Base-by-base conservation (phyloP, 2,888 invertebrate genomes). In the Tinea semifulvella region DNA sequence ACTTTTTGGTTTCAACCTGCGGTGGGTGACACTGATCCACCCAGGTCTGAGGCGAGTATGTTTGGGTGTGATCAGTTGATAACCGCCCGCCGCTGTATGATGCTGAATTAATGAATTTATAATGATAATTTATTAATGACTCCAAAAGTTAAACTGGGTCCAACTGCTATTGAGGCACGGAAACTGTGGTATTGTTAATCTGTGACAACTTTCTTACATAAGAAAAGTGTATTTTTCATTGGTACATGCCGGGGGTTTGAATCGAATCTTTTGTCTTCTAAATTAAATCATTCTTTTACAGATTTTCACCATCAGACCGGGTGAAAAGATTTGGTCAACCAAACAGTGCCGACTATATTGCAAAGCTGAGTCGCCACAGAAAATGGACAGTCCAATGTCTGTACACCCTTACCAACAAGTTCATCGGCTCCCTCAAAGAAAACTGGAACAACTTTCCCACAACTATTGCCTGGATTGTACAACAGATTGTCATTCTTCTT, bases 381-480 rank as follows among this genome's bases (percentile, higher is more conserved):
- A 85, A 86, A 42, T 90, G 89, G 84, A 88, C 89, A 0, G 85
- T 94, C 14, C 87, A 88, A 50, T 91, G 91, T 47, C 77, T 98
- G 48, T 90, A 89, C 53, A 85, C 88, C 50, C 84, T 96, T 36
- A 88, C 94, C 1, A 89, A 87, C 63, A 84, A 87, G 56, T 96
- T 98, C 65, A 90, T 98, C 42, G 77, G 84, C 6, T 91, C 92
- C 47, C 85, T 98, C 47, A 84, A 88, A 48, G 91, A 90, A 53
- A 92, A 92, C 65, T 91, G 96, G 84, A 88, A 91, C 52, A 90
- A 92, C 61, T 97, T 98, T 70, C 98, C 98, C 0, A 88, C 92
- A 16, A 89, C 91, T 49, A 82, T 97, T 10, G 88, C 91, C 7
- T 96, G 96, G 96, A 85, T 98, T 20, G 90, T 96, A 4, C 88